These are phyloP conservation scores for Nematostella vectensis DNA, from an alignment of 92 coral and sea anemone species.

Conservation along the genomic window DNA sequence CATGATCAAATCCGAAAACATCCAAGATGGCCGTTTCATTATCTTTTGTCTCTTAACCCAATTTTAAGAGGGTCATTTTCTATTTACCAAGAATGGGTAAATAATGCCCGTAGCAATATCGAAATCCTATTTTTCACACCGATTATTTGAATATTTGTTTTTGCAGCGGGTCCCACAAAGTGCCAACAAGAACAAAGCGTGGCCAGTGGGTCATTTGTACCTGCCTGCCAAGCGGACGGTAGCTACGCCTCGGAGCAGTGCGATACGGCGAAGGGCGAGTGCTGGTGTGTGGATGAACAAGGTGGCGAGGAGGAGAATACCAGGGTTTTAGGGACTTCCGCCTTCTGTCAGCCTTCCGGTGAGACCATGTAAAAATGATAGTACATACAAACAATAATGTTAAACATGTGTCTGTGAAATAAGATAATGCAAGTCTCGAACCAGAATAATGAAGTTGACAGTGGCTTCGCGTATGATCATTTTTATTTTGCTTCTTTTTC, in stretches of 20 bases:
- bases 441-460: too few relatives aligned
- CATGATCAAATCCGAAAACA: too few relatives aligned
- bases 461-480: too few relatives aligned
- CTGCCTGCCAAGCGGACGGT: constrained; percentile 48
- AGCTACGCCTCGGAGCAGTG: constrained; percentile 73
- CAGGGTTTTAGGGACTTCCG: constrained; percentile 42
- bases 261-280: constrained; percentile 46
- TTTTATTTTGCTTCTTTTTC: too few relatives aligned
- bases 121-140: too few relatives aligned
- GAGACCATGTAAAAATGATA: background rate
- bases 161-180: constrained; percentile 39
- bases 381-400: background rate
- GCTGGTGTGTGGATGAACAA: constrained; percentile 88
- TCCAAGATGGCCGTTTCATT: too few relatives aligned
- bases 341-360: constrained; percentile 64
- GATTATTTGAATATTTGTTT: too few relatives aligned
- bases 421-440: too few relatives aligned
- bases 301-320: constrained; percentile 71
- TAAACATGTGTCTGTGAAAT: background rate
- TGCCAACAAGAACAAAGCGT: constrained; percentile 36
- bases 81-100: too few relatives aligned
- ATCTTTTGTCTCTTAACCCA: too few relatives aligned
- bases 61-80: too few relatives aligned
- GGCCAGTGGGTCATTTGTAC: constrained; percentile 13
- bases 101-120: too few relatives aligned